Evolutionary conservation across 2,888 invertebrate genomes (phyloP), one percentile per base, ranked within the genome.

Genomic region (Desoria tigrina): DNA sequence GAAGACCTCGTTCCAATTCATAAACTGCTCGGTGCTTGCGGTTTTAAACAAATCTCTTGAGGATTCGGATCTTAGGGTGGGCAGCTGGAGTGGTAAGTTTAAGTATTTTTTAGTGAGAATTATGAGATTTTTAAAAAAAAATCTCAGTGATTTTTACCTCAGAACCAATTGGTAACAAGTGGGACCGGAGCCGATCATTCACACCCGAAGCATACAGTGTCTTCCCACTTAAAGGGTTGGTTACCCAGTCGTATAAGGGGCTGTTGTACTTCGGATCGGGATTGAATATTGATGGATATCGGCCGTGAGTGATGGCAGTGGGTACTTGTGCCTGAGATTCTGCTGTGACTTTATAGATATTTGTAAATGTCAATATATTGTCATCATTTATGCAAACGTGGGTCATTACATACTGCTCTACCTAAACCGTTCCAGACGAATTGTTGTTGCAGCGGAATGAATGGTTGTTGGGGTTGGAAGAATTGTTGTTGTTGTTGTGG

Each of bases 251-350:
- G 45, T 26, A 58, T 9, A 58, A 27, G 4, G 58, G 58, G 28
- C 45, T 45, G 7, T 45, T 23, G 28, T 23, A 58, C 11, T 7
- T 11, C 21, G 58, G 49, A 24, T 58, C 58, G 9, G 58, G 14
- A 16, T 42, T n/a, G 16, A 57, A 39, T 32, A 39, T 23, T n/a
- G 57, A 57, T 9, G 57, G 57, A 57, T 37, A 28, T 37, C 57
- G 37, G 3, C 57, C 57, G 24, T 11, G 23, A 16, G 21, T 7
- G 7, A 26, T 7, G 32, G 32, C 32, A 32, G 32, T 32, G 32
- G 32, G 32, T 7, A 32, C 32, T 11, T 32, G 32, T 7, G 6
- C 32, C 4, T 32, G 32, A n/a, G n/a, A n/a, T n/a, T n/a, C 32
- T 32, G 32, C n/a, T n/a, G n/a, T n/a, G n/a, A n/a, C n/a, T n/a